phyloP scores from a whole-genome alignment of 37 sponge, comb jelly and placozoan species.

The Beroe forskalii region DNA sequence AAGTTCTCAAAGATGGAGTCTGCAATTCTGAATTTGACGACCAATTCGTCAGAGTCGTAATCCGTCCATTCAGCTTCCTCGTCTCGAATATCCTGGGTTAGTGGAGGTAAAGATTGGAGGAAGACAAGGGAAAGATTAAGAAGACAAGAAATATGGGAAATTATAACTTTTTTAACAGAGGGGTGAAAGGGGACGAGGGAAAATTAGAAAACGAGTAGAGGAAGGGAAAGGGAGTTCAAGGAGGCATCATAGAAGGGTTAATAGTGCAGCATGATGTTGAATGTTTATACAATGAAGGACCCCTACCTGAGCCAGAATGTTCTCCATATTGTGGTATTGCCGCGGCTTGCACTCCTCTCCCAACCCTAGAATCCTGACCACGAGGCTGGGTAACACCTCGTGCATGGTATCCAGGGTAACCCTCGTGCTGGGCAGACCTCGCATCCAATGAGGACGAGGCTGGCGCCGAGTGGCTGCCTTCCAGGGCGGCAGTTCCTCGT shows the following conservation, averaged over 20 bases:
- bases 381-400: background rate
- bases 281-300: no score
- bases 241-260: background rate
- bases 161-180: no score
- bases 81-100: slow-evolving; percentile 76
- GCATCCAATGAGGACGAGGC: slow-evolving; percentile 35
- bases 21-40: slow-evolving; percentile 73
- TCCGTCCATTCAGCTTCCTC: slow-evolving; percentile 87
- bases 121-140: no score
- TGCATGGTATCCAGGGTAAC: background rate
- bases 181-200: no score
- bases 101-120: no score
- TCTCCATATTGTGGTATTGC: slow-evolving; percentile 14
- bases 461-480: slow-evolving; percentile 1
- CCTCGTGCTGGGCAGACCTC: slow-evolving; percentile 19
- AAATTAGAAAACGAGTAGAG: no score
- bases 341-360: background rate
- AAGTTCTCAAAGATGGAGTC: slow-evolving; percentile 78
- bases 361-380: slow-evolving; percentile 3
- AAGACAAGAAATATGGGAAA: no score
- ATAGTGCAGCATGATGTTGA: background rate
- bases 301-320: slow-evolving; percentile 27
- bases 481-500: slow-evolving; percentile 23
- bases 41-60: slow-evolving; percentile 76
- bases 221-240: background rate